phyloP scores from a whole-genome alignment of 2,888 invertebrate genomes.

The Ennomos fuscantarius region DNA sequence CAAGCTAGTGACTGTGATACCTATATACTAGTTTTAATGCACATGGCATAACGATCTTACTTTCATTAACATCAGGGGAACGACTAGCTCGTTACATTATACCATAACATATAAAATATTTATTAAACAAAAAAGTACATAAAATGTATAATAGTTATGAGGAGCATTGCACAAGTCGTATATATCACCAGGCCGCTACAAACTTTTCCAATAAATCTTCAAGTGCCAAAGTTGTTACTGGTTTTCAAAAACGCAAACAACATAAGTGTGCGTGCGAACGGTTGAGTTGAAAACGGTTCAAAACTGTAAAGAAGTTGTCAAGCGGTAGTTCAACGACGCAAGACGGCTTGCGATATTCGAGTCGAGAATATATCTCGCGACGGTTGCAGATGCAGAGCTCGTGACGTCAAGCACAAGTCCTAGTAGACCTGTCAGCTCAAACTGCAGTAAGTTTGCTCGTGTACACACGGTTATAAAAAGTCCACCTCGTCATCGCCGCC shows the following conservation, averaged over 20 bases:
- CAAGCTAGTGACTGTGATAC: no score
- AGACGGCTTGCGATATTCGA: neutral
- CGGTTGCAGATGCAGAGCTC: constrained; percentile 48
- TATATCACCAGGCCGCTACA: constrained; percentile 16
- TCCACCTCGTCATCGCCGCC: no score
- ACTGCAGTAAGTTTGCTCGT: constrained; percentile 37
- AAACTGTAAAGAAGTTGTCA: constrained; percentile 5
- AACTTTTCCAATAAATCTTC: constrained; percentile 37
- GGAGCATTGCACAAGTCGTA: constrained; percentile 5
- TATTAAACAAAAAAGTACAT: no score
- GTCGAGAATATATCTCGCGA: constrained; percentile 42
- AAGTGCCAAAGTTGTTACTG: constrained; percentile 17
- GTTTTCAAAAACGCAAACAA: constrained; percentile 30
- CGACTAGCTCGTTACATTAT: no score
- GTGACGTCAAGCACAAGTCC: constrained; percentile 49
- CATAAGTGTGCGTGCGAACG: constrained; percentile 34
- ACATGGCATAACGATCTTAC: no score
- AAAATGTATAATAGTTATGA: no score
- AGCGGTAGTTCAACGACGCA: constrained; percentile 8
- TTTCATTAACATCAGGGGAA: no score
- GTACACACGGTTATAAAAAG: constrained; percentile 39
- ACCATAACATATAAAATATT: no score
- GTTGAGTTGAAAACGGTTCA: constrained; percentile 23
- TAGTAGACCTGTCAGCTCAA: constrained; percentile 52
- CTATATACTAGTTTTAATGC: no score